phyloP scores from a whole-genome alignment of 2,888 invertebrate species.

The Eupsilia transversa region DNA sequence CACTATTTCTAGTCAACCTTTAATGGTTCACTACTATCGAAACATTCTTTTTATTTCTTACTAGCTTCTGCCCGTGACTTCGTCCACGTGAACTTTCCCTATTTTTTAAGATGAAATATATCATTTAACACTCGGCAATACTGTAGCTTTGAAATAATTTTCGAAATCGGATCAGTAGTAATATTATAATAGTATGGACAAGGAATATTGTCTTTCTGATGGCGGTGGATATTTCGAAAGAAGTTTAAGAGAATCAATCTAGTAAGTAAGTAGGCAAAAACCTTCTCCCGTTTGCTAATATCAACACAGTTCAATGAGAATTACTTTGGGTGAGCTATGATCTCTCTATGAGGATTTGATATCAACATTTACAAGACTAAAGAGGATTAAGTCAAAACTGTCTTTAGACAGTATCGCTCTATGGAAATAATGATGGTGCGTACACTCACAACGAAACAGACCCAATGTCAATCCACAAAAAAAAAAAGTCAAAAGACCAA shows the following conservation, averaged over 20 bases:
- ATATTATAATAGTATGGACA: too few species aligned
- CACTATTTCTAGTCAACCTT: neutral
- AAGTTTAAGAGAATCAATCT: neutral
- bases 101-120: too few species aligned
- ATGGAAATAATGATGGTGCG: neutral
- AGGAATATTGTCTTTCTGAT: neutral
- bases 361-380: too few species aligned
- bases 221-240: neutral
- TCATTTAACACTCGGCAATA: too few species aligned
- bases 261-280: neutral
- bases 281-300: too few species aligned
- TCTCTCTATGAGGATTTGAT: neutral
- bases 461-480: too few species aligned
- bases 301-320: neutral
- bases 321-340: neutral
- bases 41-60: neutral
- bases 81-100: too few species aligned
- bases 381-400: too few species aligned
- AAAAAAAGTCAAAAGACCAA: too few species aligned
- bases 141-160: too few species aligned
- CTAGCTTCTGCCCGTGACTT: too few species aligned
- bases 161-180: too few species aligned
- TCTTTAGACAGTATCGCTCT: neutral
- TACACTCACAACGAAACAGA: neutral
- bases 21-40: neutral